Evolutionary conservation across 2,113 vertebrate species (phyloP).

Genomic region (Periophthalmus modestus): DNA sequence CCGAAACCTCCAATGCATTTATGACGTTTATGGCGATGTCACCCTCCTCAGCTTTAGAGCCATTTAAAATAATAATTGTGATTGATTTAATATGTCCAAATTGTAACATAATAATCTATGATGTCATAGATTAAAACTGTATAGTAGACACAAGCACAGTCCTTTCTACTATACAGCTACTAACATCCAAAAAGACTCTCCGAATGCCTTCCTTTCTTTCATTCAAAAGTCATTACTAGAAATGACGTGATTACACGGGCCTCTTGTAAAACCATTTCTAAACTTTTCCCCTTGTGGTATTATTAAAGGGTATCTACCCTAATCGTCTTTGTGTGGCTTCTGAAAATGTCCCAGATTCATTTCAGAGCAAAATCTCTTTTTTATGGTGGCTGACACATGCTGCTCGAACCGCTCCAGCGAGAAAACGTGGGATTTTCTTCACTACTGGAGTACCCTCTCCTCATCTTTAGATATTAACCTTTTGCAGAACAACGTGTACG

Average conservation of each 20-base stretch:
- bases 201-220: not conserved
- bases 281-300: constrained; percentile 13
- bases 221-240: not conserved
- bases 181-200: not conserved
- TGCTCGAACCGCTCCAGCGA: not conserved
- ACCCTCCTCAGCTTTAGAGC: too few relatives aligned
- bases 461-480: constrained; percentile 9
- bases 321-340: not conserved
- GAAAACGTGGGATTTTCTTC: constrained; percentile 1
- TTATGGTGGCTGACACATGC: constrained; percentile 7
- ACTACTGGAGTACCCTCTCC: not conserved
- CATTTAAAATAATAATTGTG: too few relatives aligned
- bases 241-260: not conserved
- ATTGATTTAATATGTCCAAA: too few relatives aligned
- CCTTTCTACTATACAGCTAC: not conserved
- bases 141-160: too few relatives aligned
- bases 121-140: too few relatives aligned
- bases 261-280: constrained; percentile 19
- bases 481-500: constrained; percentile 1
- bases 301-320: constrained; percentile 16
- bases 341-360: constrained; percentile 13
- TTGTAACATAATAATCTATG: too few relatives aligned
- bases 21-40: too few relatives aligned
- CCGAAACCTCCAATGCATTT: too few relatives aligned
- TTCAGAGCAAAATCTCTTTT: constrained; percentile 11